Conservation (phyloP, 1,140 invertebrate genomes). For the Lanistes nyassanus region DNA sequence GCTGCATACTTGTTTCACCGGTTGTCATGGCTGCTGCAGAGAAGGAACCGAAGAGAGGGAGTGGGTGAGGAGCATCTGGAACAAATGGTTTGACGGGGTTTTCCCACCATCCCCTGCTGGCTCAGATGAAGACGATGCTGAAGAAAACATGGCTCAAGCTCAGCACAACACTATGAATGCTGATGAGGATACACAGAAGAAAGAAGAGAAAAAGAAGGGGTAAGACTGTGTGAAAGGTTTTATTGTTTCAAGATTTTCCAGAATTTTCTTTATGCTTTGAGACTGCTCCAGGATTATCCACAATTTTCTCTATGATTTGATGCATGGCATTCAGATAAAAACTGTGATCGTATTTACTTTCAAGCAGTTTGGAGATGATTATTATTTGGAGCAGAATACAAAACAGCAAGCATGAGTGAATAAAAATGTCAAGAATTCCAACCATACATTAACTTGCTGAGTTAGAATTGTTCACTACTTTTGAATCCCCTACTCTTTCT, state of each 20-base stretch:
- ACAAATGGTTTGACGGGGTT: slow-evolving; percentile 65
- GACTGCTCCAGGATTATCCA: neutral
- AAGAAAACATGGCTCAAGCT: slow-evolving; percentile 23
- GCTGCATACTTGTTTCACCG: neutral
- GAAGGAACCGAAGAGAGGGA: slow-evolving; percentile 52
- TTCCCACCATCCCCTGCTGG: slow-evolving; percentile 57
- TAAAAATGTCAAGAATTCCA: neutral
- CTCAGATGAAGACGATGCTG: slow-evolving; percentile 49
- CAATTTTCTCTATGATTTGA: neutral
- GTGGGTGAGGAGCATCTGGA: slow-evolving; percentile 64
- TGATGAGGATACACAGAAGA: slow-evolving; percentile 28
- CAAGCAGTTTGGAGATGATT: no score
- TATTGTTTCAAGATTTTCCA: neutral
- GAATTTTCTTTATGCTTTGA: no score
- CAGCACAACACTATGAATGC: slow-evolving; percentile 8
- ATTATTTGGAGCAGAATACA: neutral
- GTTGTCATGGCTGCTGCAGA: slow-evolving; percentile 19
- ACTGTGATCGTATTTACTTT: neutral
- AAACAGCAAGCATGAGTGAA: neutral
- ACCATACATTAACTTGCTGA: neutral
- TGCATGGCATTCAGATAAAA: neutral
- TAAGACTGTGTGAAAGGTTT: neutral
- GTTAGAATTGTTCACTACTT: neutral
- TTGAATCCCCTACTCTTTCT: neutral
- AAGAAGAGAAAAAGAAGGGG: slow-evolving; percentile 43